These are phyloP conservation scores for Morpho deidamia DNA, from an alignment of 2,888 invertebrate species.

Conservation along the genomic window DNA sequence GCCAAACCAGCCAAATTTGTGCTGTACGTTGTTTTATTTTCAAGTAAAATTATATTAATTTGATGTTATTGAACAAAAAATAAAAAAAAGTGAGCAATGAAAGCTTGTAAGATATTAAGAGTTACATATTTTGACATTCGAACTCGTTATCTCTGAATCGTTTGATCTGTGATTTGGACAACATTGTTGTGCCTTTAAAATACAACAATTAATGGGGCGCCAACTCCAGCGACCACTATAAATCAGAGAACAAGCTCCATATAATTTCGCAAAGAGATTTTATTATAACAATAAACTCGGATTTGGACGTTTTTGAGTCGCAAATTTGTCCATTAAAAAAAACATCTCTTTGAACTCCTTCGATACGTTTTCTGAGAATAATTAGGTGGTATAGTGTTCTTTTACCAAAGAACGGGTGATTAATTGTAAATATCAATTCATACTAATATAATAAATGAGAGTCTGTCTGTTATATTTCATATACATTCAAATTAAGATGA, in stretches of 20 bases:
- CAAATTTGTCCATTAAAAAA: constrained; percentile 49
- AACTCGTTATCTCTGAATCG: too few species aligned
- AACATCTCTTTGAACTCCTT: constrained; percentile 47
- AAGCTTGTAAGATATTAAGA: too few species aligned
- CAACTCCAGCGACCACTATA: constrained; percentile 33
- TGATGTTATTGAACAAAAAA: too few species aligned
- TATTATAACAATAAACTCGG: constrained; percentile 60
- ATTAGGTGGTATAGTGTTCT: not conserved
- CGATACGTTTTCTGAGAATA: constrained; percentile 28
- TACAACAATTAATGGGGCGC: constrained; percentile 39
- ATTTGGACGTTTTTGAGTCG: constrained; percentile 46
- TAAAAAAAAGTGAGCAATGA: too few species aligned
- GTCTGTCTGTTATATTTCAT: too few species aligned
- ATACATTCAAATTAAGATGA: too few species aligned
- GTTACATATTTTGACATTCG: too few species aligned
- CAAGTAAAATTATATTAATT: too few species aligned
- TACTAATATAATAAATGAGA: too few species aligned
- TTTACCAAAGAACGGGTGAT: not conserved
- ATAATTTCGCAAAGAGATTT: constrained; percentile 51
- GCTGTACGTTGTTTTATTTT: too few species aligned
- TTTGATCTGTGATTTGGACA: constrained; percentile 1
- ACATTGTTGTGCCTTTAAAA: constrained; percentile 33
- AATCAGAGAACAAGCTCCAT: constrained; percentile 50
- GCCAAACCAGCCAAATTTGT: too few species aligned
- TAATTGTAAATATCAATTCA: too few species aligned